Percentiles rank a stretch among this genome's conserved stretches.
Conservation (phyloP, 1,140 invertebrate species). For the Musca vetustissima region DNA sequence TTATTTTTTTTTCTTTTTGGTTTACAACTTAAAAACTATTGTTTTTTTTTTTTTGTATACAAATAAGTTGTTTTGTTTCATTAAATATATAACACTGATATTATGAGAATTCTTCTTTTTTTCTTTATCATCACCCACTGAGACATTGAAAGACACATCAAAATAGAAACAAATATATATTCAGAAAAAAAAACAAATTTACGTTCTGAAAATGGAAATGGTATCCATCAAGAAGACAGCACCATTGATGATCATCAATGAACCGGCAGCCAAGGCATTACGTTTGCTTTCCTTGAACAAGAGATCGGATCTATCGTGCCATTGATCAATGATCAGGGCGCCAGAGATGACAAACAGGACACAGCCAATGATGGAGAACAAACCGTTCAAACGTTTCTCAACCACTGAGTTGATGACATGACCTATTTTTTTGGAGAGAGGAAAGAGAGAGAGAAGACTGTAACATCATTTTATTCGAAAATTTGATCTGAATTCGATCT, state of each 20-base stretch:
- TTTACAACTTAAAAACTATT: not conserved
- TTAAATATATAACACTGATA: not conserved
- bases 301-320: slow-evolving; percentile 39
- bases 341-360: slow-evolving; percentile 71
- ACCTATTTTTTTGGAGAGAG: slow-evolving; percentile 51
- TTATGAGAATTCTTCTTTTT: slow-evolving; percentile 1
- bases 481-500: slow-evolving; percentile 44
- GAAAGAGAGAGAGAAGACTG: not conserved
- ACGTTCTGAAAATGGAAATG: slow-evolving; percentile 63
- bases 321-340: slow-evolving; percentile 63
- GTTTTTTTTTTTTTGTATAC: slow-evolving; percentile 8
- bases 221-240: slow-evolving; percentile 70
- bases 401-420: slow-evolving; percentile 60
- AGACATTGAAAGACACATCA: too few species aligned
- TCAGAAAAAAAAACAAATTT: slow-evolving; percentile 34
- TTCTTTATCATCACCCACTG: too few species aligned
- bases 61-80: not conserved
- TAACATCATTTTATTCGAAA: not conserved
- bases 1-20: too few species aligned
- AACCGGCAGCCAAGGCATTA: slow-evolving; percentile 70
- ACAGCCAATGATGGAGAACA: slow-evolving; percentile 63
- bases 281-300: slow-evolving; percentile 57
- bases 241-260: slow-evolving; percentile 71
- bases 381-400: slow-evolving; percentile 55
- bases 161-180: not conserved